Evolutionary conservation across 2,888 invertebrate genomes (phyloP).

Genomic region (Lamproptera curius): DNA sequence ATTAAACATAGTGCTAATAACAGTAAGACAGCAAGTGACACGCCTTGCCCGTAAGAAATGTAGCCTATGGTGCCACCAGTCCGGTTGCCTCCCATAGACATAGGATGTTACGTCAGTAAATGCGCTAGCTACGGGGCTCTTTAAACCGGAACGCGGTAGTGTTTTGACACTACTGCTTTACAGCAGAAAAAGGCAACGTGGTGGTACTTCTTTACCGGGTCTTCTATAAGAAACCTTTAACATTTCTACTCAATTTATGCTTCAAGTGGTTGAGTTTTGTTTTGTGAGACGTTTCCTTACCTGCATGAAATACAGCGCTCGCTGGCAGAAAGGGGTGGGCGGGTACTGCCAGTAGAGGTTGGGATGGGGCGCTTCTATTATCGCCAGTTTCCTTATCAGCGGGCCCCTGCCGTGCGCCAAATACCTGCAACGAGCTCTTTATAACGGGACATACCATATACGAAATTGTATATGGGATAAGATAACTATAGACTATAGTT

Average conservation of each 20-base stretch:
- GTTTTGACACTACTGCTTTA: no score
- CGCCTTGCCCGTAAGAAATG: no score
- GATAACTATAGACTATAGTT: no score
- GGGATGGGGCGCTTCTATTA: conserved; percentile 63
- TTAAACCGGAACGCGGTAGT: no score
- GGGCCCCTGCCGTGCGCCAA: conserved; percentile 54
- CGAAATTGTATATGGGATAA: no score
- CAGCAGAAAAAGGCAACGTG: neutral
- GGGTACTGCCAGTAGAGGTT: conserved; percentile 69
- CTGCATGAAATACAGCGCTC: conserved; percentile 62
- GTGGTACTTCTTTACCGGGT: neutral
- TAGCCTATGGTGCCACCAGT: no score
- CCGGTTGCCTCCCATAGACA: no score
- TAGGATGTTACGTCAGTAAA: neutral
- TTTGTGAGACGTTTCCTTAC: no score
- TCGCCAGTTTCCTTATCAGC: conserved; percentile 56
- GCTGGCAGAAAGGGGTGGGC: conserved; percentile 54
- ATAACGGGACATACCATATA: no score
- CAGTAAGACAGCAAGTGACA: no score
- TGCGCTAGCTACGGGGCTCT: no score
- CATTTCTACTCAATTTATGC: neutral
- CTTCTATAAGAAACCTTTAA: neutral
- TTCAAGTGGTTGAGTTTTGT: neutral
- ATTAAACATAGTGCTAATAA: no score
- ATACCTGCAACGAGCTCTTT: conserved; percentile 44